Conservation (phyloP, 2,888 invertebrate species). For the Drosophila villosipedis region DNA sequence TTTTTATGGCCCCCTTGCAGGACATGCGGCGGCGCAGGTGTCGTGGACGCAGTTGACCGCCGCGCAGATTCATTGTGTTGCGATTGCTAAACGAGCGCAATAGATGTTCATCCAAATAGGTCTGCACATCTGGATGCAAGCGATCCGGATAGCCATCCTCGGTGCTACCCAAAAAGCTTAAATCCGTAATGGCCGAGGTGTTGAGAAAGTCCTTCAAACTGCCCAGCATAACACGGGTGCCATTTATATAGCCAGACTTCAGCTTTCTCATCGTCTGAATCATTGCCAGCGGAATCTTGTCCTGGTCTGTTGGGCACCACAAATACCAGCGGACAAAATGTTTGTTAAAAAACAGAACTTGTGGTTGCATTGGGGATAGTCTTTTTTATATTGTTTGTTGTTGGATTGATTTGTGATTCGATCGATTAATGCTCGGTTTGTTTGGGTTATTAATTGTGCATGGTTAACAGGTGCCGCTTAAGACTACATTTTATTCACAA, state of each 20-base stretch:
- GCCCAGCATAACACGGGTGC: constrained; percentile 98
- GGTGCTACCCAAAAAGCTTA: constrained; percentile 97
- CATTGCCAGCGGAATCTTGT: constrained; percentile 96
- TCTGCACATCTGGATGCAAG: constrained; percentile 92
- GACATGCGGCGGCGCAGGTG: constrained; percentile 91
- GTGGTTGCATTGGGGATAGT: neutral
- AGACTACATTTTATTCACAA: constrained; percentile 59
- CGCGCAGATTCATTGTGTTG: constrained; percentile 88
- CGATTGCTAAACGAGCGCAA: constrained; percentile 92
- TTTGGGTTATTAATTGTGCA: constrained; percentile 27
- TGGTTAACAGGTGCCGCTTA: constrained; percentile 51
- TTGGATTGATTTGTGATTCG: constrained; percentile 2
- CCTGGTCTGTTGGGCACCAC: constrained; percentile 89
- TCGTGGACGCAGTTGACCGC: constrained; percentile 86
- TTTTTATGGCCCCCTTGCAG: constrained; percentile 96
- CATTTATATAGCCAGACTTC: constrained; percentile 99
- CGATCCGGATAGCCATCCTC: constrained; percentile 96
- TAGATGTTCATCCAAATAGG: constrained; percentile 94
- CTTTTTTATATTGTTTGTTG: constrained; percentile 2
- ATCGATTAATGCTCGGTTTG: constrained; percentile 19
- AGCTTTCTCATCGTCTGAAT: constrained; percentile 99
- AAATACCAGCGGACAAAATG: constrained; percentile 7
- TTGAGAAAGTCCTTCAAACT: constrained; percentile 97
- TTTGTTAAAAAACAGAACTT: neutral
- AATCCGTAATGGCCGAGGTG: constrained; percentile 98